A percentile compares a stretch with the other conserved stretches of the same genome.
Evolutionary conservation across 2,888 invertebrate genomes (phyloP).

Genomic region (Pachycephus smyrnensis): DNA sequence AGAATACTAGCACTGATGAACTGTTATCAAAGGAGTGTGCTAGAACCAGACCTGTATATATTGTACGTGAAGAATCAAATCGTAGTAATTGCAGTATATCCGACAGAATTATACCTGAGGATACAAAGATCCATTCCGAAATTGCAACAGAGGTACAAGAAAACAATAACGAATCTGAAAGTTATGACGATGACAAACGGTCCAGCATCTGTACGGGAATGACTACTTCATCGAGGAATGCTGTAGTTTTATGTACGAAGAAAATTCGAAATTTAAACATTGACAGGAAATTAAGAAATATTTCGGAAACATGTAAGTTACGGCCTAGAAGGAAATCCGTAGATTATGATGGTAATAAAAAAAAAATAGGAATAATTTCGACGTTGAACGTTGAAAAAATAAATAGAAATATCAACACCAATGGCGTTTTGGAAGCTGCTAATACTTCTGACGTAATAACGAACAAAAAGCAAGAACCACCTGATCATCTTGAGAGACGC

Average conservation of each 20-base stretch:
- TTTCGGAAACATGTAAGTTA: conserved; percentile 27
- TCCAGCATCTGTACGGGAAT: background rate
- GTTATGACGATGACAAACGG: background rate
- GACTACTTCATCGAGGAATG: background rate
- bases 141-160: background rate
- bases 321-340: conserved; percentile 50
- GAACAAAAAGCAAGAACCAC: conserved; percentile 43
- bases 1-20: conserved; percentile 25
- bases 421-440: background rate
- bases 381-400: conserved; percentile 8
- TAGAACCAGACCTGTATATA: background rate
- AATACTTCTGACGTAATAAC: conserved; percentile 4
- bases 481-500: conserved; percentile 28
- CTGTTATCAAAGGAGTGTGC: background rate
- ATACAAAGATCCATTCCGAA: too few relatives aligned
- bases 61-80: background rate
- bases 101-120: background rate
- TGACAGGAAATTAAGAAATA: background rate
- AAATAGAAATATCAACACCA: background rate
- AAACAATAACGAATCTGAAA: background rate
- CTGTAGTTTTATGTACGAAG: background rate
- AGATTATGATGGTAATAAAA: conserved; percentile 37
- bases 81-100: background rate
- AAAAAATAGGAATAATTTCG: conserved; percentile 16
- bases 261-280: background rate